phyloP scores from a whole-genome alignment of 2,888 invertebrate genomes.

The Ochropacha duplaris region DNA sequence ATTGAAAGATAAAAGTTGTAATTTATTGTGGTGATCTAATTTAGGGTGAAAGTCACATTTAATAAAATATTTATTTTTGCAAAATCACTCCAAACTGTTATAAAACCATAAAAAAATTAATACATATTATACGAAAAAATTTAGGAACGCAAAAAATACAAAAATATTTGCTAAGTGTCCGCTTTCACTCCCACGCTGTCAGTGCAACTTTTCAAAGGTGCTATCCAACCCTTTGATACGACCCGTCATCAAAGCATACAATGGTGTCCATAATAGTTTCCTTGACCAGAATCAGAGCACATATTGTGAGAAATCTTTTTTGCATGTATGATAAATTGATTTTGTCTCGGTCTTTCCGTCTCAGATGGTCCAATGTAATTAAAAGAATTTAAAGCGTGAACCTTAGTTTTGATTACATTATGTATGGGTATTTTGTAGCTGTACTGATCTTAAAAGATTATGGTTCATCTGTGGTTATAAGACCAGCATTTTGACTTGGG shows the following conservation, averaged over 20 bases:
- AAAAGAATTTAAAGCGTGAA: background rate
- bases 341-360: constrained; percentile 34
- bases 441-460: no score
- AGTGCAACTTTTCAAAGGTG: constrained; percentile 62
- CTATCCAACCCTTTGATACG: constrained; percentile 70
- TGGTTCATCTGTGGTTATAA: no score
- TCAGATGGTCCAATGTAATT: constrained; percentile 6
- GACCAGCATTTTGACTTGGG: no score
- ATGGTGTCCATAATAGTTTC: constrained; percentile 66
- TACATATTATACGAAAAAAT: background rate
- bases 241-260: constrained; percentile 52
- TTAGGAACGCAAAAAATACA: background rate
- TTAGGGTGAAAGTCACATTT: no score
- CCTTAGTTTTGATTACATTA: background rate
- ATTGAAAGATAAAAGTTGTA: background rate
- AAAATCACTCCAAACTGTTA: no score
- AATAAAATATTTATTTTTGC: no score
- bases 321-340: constrained; percentile 44
- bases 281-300: constrained; percentile 77
- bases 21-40: no score
- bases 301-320: constrained; percentile 56
- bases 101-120: no score
- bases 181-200: constrained; percentile 76
- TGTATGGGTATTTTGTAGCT: background rate
- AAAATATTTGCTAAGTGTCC: background rate